Evolutionary conservation across 2,888 invertebrate species (phyloP), one percentile per base, ranked within the genome.

Genomic region (Dyspetes luteomarginatus): DNA sequence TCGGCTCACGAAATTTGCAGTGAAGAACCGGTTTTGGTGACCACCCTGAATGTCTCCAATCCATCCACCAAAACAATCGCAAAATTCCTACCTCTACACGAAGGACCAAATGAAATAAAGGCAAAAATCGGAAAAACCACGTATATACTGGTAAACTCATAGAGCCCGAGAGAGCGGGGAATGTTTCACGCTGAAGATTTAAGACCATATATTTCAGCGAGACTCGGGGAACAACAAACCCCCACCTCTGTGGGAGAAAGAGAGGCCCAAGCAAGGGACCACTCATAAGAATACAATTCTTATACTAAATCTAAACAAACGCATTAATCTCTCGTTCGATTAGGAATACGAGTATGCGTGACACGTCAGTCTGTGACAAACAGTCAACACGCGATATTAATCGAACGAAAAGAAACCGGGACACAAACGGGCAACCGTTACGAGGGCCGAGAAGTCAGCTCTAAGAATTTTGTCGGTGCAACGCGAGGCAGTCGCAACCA

Each of bases 51-150:
- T 64, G 4, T 64, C 2, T 64, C 64, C 9, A 64, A 64, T 7
- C 64, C 64, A 0, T 15, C 64, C 3, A 45, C 24, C 7, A 64
- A 64, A 26, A 48, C 17, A 26, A n/a, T 43, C 3, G 64, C 45
- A n/a, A 64, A 64, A 64, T 64, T 45, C 43, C 22, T 64, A 43
- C 45, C 43, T 4, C n/a, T 64, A 1, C 45, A 64, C 22, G 64
- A 64, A 43, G 64, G 64, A 19, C 24, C 64, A 3, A 22, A 43
- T 2, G 28, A 12, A 45, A 22, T 64, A 2, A 41, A n/a, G 5
- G 5, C 12, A 12, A 26, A 24, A 7, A 43, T 43, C 2, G 9
- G 19, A 3, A 58, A 58, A 7, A 58, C 58, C 2, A 30, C 58
- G 5, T 58, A 58, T 2, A 17, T 58, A 1, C 5, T 58, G n/a